Base-by-base conservation (phyloP, 2,113 vertebrate species). In the Neopipo cinnamomea region DNA sequence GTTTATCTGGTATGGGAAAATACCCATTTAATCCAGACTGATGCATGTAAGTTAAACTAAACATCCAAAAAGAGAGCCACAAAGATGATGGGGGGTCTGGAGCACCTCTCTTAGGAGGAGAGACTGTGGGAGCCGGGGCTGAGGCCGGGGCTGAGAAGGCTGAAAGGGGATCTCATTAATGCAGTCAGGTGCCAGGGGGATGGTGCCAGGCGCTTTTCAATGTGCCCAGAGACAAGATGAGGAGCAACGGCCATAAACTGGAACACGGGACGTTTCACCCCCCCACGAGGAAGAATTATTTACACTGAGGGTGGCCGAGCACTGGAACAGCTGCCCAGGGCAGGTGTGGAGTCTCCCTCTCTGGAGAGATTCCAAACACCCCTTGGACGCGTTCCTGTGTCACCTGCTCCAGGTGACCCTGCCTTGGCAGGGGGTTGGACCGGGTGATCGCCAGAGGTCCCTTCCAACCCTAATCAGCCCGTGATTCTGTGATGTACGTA, bases 211-310 rank as follows among this genome's bases (percentile, higher is more conserved):
- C 30, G 47, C n/a, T n/a, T n/a, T 39, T 22, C 47, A 2, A n/a
- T 46, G 30, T 22, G 30, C 17, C 25, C 47, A 68, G n/a, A 0
- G 0, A 63, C 19, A 78, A 13, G 37, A 61, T 4, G 9, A 7
- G 24, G 39, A 83, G 39, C n/a, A 75, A 42, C 13, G n/a, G 30
- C 17, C 47, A 23, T 11, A 27, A 62, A 55, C 30, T 22, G 62
- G 55, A 62, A 67, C 27, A 28, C 33, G n/a, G 14, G 11, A n/a
- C 15, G 30, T 42, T 76, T 15, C 21, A 47, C 24, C 17, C 27
- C 17, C 35, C 27, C 41, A 41, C 4, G 0, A 27, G 25, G 24
- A 55, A 47, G 16, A 41, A 61, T 89, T 70, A 30, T 46, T 41
- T 20, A 7, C 0, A 1, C 8, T 31, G 14, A 35, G 21, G 31